These are phyloP conservation scores for Tiliacea citrago DNA, from an alignment of 2,888 invertebrate species.

Conservation along the genomic window DNA sequence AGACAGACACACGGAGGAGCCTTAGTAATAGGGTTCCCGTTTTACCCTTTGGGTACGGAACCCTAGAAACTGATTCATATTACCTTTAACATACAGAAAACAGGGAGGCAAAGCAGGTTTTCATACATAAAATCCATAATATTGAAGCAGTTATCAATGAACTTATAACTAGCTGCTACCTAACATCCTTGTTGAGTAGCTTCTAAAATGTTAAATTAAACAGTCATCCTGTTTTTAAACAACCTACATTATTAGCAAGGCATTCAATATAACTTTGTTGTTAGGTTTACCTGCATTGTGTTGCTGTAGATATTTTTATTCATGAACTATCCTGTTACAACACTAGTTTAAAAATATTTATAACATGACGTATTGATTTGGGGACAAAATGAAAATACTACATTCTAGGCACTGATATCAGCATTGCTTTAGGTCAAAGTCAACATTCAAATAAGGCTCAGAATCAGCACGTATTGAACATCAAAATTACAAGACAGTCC, in stretches of 20 bases:
- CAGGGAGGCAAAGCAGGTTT: conserved; percentile 14
- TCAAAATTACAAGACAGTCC: background rate
- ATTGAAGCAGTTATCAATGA: conserved; percentile 41
- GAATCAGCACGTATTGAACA: background rate
- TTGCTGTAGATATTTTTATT: conserved; percentile 25
- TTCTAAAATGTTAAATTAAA: conserved; percentile 46
- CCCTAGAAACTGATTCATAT: no score
- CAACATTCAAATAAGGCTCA: background rate
- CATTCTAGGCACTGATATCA: background rate
- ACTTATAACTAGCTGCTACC: conserved; percentile 21
- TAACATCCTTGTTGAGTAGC: conserved; percentile 23
- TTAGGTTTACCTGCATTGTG: conserved; percentile 39
- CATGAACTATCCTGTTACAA: conserved; percentile 15
- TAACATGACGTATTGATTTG: background rate
- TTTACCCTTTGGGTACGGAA: no score
- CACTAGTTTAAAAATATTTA: background rate
- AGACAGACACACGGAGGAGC: no score
- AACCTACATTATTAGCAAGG: conserved; percentile 31
- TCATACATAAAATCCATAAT: conserved; percentile 18
- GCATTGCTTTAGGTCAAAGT: background rate
- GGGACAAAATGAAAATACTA: background rate
- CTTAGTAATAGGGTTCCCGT: no score
- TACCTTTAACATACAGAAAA: conserved; percentile 15
- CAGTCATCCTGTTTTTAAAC: conserved; percentile 50
- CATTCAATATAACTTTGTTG: conserved; percentile 8